These are phyloP conservation scores for Bruchidius siliquastri DNA, from an alignment of 2,888 invertebrate species.

Conservation along the genomic window DNA sequence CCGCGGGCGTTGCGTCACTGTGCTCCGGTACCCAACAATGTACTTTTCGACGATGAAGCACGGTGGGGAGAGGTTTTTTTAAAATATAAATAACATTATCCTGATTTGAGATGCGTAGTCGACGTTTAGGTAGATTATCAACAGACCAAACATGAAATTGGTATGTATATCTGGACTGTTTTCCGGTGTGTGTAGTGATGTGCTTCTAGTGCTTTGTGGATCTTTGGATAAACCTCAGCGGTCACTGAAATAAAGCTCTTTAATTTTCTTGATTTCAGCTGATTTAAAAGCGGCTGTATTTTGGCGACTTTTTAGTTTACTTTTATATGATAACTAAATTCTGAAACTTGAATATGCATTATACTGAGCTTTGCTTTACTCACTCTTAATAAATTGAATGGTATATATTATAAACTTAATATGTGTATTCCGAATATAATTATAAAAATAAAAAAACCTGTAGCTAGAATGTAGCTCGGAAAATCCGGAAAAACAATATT, in stretches of 20 bases:
- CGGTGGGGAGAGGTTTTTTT: slow-evolving; percentile 11
- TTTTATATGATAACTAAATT: neutral
- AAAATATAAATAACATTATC: slow-evolving; percentile 18
- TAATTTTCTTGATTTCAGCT: neutral
- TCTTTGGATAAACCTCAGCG: neutral
- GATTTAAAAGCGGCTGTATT: neutral
- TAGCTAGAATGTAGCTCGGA: too few species aligned
- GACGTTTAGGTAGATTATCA: slow-evolving; percentile 7
- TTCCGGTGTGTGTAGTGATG: neutral
- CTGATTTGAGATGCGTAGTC: slow-evolving; percentile 12
- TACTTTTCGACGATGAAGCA: slow-evolving; percentile 6
- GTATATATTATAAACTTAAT: too few species aligned
- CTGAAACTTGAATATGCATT: too few species aligned
- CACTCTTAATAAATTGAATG: too few species aligned
- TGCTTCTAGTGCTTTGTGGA: neutral
- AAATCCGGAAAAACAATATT: too few species aligned
- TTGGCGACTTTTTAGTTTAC: neutral
- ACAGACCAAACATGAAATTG: slow-evolving; percentile 17
- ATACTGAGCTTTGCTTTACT: too few species aligned
- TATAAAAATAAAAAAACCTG: too few species aligned
- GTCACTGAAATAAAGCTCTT: neutral
- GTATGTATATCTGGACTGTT: slow-evolving; percentile 10
- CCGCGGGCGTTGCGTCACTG: neutral
- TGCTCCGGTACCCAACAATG: slow-evolving; percentile 6
- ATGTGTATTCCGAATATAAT: too few species aligned